Evolutionary conservation across 2,113 vertebrate genomes (phyloP), one percentile per base, ranked within the genome.

Genomic region (Epinephelus moara): DNA sequence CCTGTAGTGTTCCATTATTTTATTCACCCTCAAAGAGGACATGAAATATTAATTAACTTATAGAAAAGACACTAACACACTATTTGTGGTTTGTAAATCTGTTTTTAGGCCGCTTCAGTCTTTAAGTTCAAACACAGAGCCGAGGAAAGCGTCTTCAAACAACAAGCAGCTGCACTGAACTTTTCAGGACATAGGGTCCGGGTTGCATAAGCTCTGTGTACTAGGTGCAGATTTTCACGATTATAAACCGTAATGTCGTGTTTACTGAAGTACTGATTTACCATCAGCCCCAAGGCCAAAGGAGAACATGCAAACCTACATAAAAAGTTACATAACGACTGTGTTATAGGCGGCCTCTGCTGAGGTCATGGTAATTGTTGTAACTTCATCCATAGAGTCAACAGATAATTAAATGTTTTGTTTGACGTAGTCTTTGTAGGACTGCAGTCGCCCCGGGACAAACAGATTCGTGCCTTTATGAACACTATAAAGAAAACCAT

Each of bases 231-330:
- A 77, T 73, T 63, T 74, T 67, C 40, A 50, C 18, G 4, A 81
- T 69, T 78, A 67, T 78, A 85, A 89, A 90, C 56, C 71, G 69
- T 25, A 50, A 72, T 59, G 72, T 25, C 42, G 27, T 88, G 80
- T 88, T 88, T 91, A 92, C 76, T n/a, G 62, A 86, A 70, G 72
- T 73, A 12, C 40, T 72, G 74, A 79, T 78, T 80, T 88, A 82
- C 55, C 14, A 25, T 77, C 68, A 52, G 62, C 37, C 69, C 47
- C 3, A 0, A 56, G 23, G 70, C 67, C 49, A 72, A 69, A 81
- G 19, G 53, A 74, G 56, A 55, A 45, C 10, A 57, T 53, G 21
- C 40, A 69, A 79, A 87, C 78, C 63, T 71, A 78, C 52, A 86
- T 59, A 85, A 67, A 84, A 75, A 72, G 74, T 88, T 88, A 88